Evolutionary conservation across 2,113 vertebrate genomes (phyloP), one percentile per base, ranked within the genome.

Genomic region (Periophthalmodon schlosseri): DNA sequence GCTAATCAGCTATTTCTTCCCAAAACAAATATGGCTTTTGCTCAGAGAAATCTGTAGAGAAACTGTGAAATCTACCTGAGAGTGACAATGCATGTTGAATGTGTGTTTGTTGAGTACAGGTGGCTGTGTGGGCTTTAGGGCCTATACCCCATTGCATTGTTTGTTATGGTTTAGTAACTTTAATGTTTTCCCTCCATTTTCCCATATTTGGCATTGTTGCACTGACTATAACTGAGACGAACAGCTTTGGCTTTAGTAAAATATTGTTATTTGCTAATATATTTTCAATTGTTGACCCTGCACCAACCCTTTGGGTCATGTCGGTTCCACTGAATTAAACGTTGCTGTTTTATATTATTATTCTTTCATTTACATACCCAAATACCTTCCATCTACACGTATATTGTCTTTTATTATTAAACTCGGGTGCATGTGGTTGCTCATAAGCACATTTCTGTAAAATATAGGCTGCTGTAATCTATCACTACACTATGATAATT

Each of bases 61-160:
- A 39, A 70, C 20, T 16, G 8, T 71, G 49, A 64, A 74, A 79
- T 75, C 68, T 68, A 68, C 69, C 49, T 15, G 44, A 81, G 78
- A 50, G 75, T 14, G 20, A 56, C 34, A 24, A 2, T 24, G 24
- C 36, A 15, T 49, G 28, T 28, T 9, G 69, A 46, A 68, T 47
- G 6, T 67, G 46, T 39, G 44, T 72, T 20, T 44, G 39, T 44
- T 2, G 39, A 44, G 39, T 9, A 44, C 49, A 52, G 16, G 49
- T 52, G 49, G 49, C 49, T 50, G 3, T 18, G 49, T 5, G 4
- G 49, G 16, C 49, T 50, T 50, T 10, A 39, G 39, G 39, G 8
- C 39, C 39, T 44, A 10, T 44, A 44, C 39, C 0, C 39, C 39
- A 44, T 44, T 44, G 39, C 39, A 44, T 44, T 52, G 18, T 20